A percentile compares a stretch with the other conserved stretches of the same genome.
Evolutionary conservation across 2,797 vertebrate species (phyloP).

Genomic region (Lerista edwardsae): DNA sequence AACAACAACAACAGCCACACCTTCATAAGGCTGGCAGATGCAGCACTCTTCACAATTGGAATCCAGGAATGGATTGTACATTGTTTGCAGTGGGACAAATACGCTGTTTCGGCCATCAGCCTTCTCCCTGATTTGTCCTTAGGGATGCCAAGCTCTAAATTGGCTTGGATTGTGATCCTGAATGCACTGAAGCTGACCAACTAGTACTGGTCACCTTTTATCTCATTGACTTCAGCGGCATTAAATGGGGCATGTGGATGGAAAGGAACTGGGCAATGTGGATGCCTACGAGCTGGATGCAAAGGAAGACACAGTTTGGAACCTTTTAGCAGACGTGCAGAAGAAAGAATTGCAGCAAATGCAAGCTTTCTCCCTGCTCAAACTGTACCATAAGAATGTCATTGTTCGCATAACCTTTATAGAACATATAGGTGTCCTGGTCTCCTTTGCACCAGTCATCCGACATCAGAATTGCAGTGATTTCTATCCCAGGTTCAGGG

Average conservation of each 20-base stretch:
- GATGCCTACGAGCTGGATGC: not conserved
- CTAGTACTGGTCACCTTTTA: not conserved
- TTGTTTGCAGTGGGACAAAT: conserved; percentile 19
- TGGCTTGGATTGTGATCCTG: not conserved
- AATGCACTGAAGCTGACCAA: not conserved
- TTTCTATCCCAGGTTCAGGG: not conserved
- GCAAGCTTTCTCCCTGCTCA: not conserved
- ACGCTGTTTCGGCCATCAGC: conserved; percentile 5
- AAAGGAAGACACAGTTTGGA: not conserved
- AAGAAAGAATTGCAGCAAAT: not conserved
- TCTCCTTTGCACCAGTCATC: not conserved
- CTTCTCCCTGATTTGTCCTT: conserved; percentile 10
- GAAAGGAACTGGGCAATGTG: too few species aligned
- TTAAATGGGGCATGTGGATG: not conserved
- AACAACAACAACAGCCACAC: conserved; percentile 2
- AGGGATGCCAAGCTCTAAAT: conserved; percentile 21
- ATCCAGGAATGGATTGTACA: conserved; percentile 46
- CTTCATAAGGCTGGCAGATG: conserved; percentile 1
- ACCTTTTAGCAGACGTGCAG: not conserved
- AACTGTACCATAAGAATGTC: not conserved
- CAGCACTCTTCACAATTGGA: conserved; percentile 51
- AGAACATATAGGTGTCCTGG: not conserved
- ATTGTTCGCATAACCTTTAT: too few species aligned
- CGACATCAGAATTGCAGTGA: not conserved
- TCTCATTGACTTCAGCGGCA: not conserved